These are phyloP conservation scores for Carposina sasakii DNA, from an alignment of 1,140 invertebrate genomes.

Conservation along the genomic window DNA sequence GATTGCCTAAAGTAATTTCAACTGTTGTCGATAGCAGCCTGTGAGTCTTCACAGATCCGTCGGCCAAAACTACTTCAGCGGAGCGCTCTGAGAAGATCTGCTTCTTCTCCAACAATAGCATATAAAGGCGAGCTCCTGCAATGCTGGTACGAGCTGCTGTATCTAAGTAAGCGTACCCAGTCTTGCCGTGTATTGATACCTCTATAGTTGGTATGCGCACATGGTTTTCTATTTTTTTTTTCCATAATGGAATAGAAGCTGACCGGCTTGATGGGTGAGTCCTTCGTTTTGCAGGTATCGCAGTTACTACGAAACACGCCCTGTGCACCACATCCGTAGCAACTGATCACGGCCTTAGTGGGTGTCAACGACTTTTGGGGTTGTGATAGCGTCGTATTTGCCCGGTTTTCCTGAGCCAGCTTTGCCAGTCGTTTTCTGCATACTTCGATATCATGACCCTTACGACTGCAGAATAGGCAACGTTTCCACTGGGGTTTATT, in stretches of 20 bases:
- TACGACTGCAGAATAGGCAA: background rate
- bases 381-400: too few relatives aligned
- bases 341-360: background rate
- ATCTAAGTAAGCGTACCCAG: background rate
- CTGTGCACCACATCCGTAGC: background rate
- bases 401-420: background rate
- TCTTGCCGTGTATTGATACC: background rate
- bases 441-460: background rate
- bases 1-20: background rate
- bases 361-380: too few relatives aligned
- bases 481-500: background rate
- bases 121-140: background rate
- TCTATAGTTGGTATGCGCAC: background rate
- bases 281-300: background rate
- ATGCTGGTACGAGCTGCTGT: background rate
- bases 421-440: background rate
- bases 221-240: background rate
- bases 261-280: background rate
- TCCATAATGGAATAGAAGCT: background rate
- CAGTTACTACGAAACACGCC: background rate
- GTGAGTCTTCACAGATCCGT: background rate
- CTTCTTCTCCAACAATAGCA: background rate
- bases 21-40: background rate
- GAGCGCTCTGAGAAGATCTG: background rate
- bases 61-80: background rate